Percentiles rank a stretch among this genome's conserved stretches.
These are phyloP conservation scores for Melinopterus prodromus DNA, from an alignment of 2,888 invertebrate species.

Conservation along the genomic window DNA sequence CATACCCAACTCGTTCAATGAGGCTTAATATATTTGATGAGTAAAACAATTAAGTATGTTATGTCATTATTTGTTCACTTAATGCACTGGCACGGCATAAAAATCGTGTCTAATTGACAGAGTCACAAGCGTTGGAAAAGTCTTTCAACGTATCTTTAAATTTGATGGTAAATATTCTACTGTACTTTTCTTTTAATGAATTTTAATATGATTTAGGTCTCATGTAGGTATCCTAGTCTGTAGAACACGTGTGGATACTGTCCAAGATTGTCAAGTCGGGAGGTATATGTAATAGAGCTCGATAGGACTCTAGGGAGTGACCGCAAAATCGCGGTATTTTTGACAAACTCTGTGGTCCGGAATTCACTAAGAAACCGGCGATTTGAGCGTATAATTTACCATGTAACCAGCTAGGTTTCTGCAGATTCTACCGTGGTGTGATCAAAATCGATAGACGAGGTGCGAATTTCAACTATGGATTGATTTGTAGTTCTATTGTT, in stretches of 20 bases:
- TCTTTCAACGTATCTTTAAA: not conserved
- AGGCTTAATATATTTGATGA: conserved; percentile 38
- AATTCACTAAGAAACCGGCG: conserved; percentile 34
- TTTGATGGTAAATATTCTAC: not conserved
- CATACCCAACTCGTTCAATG: conserved; percentile 21
- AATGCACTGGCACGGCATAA: conserved; percentile 26
- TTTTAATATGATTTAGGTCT: not conserved
- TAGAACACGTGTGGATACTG: conserved; percentile 6
- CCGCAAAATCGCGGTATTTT: conserved; percentile 24
- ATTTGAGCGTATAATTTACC: conserved; percentile 39
- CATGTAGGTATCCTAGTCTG: not conserved
- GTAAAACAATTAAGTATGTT: conserved; percentile 35
- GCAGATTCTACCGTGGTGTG: conserved; percentile 7
- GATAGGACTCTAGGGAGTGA: not conserved
- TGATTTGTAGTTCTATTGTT: conserved; percentile 54
- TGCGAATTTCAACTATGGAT: conserved; percentile 45
- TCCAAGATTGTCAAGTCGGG: not conserved
- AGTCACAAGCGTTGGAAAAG: conserved; percentile 28
- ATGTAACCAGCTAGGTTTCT: conserved; percentile 40
- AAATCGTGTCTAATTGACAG: conserved; percentile 33
- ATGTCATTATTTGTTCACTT: conserved; percentile 37
- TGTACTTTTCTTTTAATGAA: not conserved
- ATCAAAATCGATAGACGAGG: conserved; percentile 35
- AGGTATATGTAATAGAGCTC: not conserved
- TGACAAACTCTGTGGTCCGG: not conserved